Evolutionary conservation across 1,140 invertebrate species (phyloP).

Genomic region (Octopus bimaculoides): DNA sequence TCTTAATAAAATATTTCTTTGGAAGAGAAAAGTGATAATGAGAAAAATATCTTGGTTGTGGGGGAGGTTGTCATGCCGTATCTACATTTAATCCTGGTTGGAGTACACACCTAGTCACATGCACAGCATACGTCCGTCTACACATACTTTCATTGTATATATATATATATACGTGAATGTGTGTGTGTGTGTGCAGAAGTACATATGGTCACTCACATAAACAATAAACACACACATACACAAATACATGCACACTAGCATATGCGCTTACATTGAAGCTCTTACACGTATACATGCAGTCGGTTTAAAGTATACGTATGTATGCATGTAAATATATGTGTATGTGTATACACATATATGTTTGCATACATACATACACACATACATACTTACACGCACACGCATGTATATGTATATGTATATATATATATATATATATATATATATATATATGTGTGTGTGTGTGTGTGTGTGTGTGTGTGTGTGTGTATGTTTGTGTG

Average conservation of each 20-base stretch:
- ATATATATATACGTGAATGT: constrained; percentile 25
- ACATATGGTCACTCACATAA: background rate
- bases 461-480: background rate
- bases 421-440: constrained; percentile 12
- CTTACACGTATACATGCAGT: constrained; percentile 23
- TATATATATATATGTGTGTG: background rate
- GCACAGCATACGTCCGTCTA: too few relatives aligned
- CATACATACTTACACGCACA: background rate
- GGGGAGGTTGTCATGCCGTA: constrained; percentile 5
- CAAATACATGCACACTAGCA: background rate
- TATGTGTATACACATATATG: constrained; percentile 24
- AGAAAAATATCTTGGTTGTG: constrained; percentile 6
- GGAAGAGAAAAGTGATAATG: background rate
- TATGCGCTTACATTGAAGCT: constrained; percentile 22
- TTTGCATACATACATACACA: background rate
- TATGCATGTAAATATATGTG: constrained; percentile 24
- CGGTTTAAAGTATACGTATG: constrained; percentile 23
- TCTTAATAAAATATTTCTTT: background rate
- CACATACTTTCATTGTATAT: too few relatives aligned
- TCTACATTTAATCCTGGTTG: constrained; percentile 8
- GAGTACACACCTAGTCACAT: background rate
- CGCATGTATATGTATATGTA: constrained; percentile 13
- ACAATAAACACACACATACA: background rate
- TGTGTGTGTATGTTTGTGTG: background rate
- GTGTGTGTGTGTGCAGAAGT: constrained; percentile 15